phyloP scores from a whole-genome alignment of 2,113 vertebrate genomes.

The Campylomormyrus numenius region DNA sequence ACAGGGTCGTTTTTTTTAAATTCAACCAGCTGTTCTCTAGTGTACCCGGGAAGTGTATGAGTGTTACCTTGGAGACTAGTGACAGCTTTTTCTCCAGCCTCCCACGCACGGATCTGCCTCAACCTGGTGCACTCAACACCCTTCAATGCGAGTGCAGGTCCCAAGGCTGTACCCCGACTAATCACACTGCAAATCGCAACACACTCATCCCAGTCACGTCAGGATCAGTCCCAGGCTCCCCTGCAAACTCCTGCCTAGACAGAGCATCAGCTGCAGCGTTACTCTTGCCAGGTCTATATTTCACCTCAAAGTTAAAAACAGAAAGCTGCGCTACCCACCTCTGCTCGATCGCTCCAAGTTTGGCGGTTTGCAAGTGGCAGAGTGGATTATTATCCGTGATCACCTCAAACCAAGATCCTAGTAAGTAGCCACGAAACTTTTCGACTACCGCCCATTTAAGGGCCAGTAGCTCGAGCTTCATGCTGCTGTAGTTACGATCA shows the following conservation, averaged over 20 bases:
- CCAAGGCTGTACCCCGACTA: slow-evolving; percentile 11
- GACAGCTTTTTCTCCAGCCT: background rate
- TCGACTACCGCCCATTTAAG: slow-evolving; percentile 14
- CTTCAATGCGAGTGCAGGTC: slow-evolving; percentile 5
- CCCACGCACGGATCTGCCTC: background rate
- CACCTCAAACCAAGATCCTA: slow-evolving; percentile 12
- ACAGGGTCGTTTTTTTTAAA: background rate
- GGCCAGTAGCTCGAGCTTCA: slow-evolving; percentile 23
- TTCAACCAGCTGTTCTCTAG: background rate
- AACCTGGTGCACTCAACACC: background rate
- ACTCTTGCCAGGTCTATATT: background rate
- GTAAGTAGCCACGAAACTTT: slow-evolving; percentile 15
- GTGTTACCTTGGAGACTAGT: background rate
- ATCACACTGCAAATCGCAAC: slow-evolving; percentile 28
- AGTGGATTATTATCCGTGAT: background rate
- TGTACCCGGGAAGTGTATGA: slow-evolving; percentile 17
- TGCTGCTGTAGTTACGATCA: slow-evolving; percentile 20
- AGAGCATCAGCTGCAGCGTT: slow-evolving; percentile 23
- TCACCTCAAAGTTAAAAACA: slow-evolving; percentile 17
- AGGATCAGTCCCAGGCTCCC: background rate
- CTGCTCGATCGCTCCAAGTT: slow-evolving; percentile 11
- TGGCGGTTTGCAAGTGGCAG: slow-evolving; percentile 2
- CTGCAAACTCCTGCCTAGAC: slow-evolving; percentile 15
- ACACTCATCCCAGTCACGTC: slow-evolving; percentile 19
- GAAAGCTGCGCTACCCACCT: slow-evolving; percentile 22